Conservation (phyloP, 2,888 invertebrate genomes). For the Phania funesta region DNA sequence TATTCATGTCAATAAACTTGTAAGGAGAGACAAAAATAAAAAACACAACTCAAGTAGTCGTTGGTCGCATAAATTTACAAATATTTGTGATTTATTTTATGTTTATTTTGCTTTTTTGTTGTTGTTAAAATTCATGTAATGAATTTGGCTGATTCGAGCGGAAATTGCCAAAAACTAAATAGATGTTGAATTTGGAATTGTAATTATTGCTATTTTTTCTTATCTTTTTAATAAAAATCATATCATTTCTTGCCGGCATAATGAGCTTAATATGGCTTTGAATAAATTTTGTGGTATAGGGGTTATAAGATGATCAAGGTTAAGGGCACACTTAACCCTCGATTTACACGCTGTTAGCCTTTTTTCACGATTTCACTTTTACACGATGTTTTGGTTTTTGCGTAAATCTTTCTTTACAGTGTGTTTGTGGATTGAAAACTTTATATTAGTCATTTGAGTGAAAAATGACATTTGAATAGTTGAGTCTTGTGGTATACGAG, state of each 20-base stretch:
- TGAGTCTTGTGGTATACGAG: no score
- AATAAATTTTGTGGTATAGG: no score
- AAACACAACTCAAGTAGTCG: conserved; percentile 24
- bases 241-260: neutral
- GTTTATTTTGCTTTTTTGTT: neutral
- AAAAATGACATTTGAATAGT: no score
- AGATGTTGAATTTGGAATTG: conserved; percentile 3
- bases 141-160: conserved; percentile 44
- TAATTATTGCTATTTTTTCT: no score
- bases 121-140: conserved; percentile 42
- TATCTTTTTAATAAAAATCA: neutral
- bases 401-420: no score
- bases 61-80: conserved; percentile 34
- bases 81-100: conserved; percentile 19
- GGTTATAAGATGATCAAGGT: neutral
- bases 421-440: no score
- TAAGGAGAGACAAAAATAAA: conserved; percentile 34
- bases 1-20: conserved; percentile 60
- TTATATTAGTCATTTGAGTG: no score
- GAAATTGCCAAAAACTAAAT: conserved; percentile 35
- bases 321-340: neutral
- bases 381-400: no score
- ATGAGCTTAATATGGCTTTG: neutral
- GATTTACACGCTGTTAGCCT: no score
- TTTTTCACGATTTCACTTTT: no score